A percentile compares a stretch with the other conserved stretches of the same genome.
phyloP scores from a whole-genome alignment of 2,797 vertebrate species.

The Rhodeus uyekii region DNA sequence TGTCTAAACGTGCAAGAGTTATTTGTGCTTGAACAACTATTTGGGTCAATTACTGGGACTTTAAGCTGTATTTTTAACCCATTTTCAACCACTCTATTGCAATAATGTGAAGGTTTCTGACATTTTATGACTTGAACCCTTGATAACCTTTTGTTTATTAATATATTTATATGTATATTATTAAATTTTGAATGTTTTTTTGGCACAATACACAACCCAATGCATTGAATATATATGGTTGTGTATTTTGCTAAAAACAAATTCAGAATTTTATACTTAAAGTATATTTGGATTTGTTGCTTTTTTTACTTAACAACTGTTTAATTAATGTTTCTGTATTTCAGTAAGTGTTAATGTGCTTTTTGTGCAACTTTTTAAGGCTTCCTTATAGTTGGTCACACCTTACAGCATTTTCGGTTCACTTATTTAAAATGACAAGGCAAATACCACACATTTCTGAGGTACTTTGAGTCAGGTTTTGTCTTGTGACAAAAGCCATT shows the following conservation, averaged over 20 bases:
- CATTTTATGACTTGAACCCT: not conserved
- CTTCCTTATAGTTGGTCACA: not conserved
- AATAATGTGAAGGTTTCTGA: not conserved
- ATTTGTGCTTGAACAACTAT: not conserved
- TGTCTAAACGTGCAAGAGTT: not conserved
- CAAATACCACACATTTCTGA: constrained; percentile 12
- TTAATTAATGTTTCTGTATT: not conserved
- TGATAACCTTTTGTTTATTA: not conserved
- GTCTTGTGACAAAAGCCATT: not conserved
- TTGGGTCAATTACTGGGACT: not conserved
- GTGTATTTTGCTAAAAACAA: not conserved
- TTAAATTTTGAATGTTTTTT: no score
- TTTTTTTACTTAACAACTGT: not conserved
- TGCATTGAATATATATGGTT: no score
- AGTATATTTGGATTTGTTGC: not conserved
- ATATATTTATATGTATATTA: no score
- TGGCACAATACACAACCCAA: no score
- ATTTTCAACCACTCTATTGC: not conserved
- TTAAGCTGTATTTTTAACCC: not conserved
- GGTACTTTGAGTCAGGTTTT: constrained; percentile 14
- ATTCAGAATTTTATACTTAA: not conserved
- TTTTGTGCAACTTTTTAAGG: not conserved
- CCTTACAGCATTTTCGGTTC: constrained; percentile 47
- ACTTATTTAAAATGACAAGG: constrained; percentile 2
- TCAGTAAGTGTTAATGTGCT: not conserved